Evolutionary conservation across 2,113 vertebrate species (phyloP).

Genomic region (Mustela nigripes): DNA sequence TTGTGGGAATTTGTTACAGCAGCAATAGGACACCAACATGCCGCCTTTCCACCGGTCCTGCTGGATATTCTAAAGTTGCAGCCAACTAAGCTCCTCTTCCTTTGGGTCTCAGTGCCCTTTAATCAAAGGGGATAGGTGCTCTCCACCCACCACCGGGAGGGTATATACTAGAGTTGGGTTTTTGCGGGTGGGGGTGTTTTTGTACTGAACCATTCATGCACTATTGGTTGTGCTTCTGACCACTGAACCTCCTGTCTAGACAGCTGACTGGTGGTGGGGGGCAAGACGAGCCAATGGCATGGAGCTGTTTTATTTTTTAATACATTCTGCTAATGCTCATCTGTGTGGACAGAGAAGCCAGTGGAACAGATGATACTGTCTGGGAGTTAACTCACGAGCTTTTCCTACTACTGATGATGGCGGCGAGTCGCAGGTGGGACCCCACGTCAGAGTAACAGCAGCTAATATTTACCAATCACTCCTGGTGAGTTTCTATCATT

Average conservation of each 20-base stretch:
- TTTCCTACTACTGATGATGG: background rate
- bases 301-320: background rate
- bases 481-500: background rate
- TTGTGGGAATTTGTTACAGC: background rate
- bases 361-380: background rate
- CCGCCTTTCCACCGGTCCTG: background rate
- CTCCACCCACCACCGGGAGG: background rate
- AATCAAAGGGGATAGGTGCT: background rate
- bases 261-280: background rate
- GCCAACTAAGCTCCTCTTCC: background rate
- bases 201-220: background rate
- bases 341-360: background rate
- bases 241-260: background rate
- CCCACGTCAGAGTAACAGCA: background rate
- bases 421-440: background rate
- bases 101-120: background rate
- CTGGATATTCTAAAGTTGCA: background rate
- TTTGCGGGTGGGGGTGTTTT: background rate
- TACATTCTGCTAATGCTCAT: background rate
- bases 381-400: background rate
- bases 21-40: background rate
- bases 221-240: background rate
- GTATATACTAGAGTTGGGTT: background rate
- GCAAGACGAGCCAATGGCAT: background rate
- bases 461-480: background rate